A percentile compares a stretch with the other conserved stretches of the same genome.
Evolutionary conservation across 2,797 vertebrate species (phyloP).

Genomic region (Chaenodraco wilsoni): DNA sequence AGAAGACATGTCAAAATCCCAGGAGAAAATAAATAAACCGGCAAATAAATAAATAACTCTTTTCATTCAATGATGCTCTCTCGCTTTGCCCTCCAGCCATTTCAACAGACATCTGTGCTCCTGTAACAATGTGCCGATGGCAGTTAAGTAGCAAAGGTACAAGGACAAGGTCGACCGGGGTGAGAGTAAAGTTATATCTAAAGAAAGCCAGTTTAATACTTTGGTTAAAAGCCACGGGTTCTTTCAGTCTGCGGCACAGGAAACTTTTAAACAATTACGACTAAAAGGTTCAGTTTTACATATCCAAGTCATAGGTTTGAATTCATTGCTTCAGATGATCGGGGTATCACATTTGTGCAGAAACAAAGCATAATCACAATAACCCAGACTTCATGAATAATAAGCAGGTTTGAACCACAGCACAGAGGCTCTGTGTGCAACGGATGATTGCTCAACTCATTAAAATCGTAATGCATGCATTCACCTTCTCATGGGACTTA

Average conservation of each 20-base stretch:
- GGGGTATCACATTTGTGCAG: constrained; percentile 38
- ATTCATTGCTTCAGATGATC: constrained; percentile 40
- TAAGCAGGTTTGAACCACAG: constrained; percentile 67
- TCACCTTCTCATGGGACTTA: constrained; percentile 57
- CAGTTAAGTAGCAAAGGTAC: constrained; percentile 48
- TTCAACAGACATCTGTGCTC: constrained; percentile 64
- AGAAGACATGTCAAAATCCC: constrained; percentile 29
- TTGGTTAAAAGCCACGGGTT: not conserved
- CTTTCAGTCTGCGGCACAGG: not conserved
- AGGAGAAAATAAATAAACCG: constrained; percentile 57
- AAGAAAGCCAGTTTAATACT: constrained; percentile 10
- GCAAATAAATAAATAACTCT: constrained; percentile 60
- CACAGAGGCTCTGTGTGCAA: constrained; percentile 53
- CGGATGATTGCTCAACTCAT: constrained; percentile 78
- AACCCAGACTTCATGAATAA: constrained; percentile 76
- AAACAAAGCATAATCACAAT: constrained; percentile 69
- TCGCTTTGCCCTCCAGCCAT: constrained; percentile 41
- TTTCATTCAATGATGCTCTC: constrained; percentile 41
- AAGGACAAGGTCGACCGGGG: constrained; percentile 56
- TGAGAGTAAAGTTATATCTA: constrained; percentile 33
- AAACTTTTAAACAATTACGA: constrained; percentile 22
- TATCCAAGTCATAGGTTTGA: constrained; percentile 4
- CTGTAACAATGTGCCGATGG: constrained; percentile 53
- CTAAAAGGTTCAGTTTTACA: constrained; percentile 29
- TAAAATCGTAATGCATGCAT: constrained; percentile 71